Percentiles rank a stretch among this genome's conserved stretches.
Conservation (phyloP, 2,113 vertebrate genomes). For the Rhinogobius similis region DNA sequence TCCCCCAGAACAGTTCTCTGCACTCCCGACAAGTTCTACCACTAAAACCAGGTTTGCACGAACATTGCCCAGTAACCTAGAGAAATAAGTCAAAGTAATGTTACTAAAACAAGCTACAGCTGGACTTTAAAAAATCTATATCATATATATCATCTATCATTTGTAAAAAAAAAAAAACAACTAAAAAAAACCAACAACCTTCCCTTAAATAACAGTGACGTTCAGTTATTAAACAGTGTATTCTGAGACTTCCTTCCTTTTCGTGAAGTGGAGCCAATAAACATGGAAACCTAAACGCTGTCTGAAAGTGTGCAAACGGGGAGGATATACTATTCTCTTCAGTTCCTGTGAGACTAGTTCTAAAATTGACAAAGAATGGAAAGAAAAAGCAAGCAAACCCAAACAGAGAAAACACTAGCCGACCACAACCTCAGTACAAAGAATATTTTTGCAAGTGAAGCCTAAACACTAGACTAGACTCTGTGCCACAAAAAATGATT, state of each 20-base stretch:
- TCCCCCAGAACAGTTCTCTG: conserved; percentile 92
- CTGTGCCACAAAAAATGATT: neutral
- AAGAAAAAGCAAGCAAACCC: conserved; percentile 14
- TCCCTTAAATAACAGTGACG: neutral
- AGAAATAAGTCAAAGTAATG: neutral
- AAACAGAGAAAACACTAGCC: conserved; percentile 1
- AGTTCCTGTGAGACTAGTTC: conserved; percentile 1
- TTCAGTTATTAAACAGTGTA: conserved; percentile 42
- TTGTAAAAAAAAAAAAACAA: neutral
- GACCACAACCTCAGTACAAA: neutral
- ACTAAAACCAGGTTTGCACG: conserved; percentile 90
- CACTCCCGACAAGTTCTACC: conserved; percentile 92
- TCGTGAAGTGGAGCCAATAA: conserved; percentile 59
- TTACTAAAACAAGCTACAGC: neutral
- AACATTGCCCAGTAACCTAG: conserved; percentile 90
- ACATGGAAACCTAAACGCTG: conserved; percentile 51
- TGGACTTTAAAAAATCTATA: no score
- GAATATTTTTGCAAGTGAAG: neutral
- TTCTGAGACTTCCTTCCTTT: conserved; percentile 69
- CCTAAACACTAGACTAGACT: neutral
- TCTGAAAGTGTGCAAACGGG: conserved; percentile 4
- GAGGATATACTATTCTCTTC: conserved; percentile 3
- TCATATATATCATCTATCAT: no score
- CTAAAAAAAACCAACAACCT: neutral
- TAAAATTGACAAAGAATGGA: neutral